Conservation (phyloP, 1,140 invertebrate genomes). For the Drosophila paulistorum region DNA sequence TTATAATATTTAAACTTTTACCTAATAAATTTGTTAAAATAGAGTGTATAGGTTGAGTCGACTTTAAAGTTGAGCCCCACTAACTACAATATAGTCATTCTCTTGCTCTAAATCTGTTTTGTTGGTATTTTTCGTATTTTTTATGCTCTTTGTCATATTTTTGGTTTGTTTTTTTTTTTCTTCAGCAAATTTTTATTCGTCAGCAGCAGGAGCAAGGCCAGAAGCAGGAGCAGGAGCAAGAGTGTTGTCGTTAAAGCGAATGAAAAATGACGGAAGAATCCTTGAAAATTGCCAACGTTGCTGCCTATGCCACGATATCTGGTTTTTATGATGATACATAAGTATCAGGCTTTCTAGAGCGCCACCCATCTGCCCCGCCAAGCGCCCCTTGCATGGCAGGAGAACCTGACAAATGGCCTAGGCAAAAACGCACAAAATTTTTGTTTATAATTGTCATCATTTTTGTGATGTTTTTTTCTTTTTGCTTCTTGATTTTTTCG, state of each 20-base stretch:
- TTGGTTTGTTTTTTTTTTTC: slow-evolving; percentile 9
- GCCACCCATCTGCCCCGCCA: neutral
- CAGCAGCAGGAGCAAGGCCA: slow-evolving; percentile 30
- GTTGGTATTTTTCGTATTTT: neutral
- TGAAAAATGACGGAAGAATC: slow-evolving; percentile 54
- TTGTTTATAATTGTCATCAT: slow-evolving; percentile 74
- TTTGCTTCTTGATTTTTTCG: neutral
- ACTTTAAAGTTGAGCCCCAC: neutral
- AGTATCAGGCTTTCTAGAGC: neutral
- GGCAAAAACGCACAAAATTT: slow-evolving; percentile 59
- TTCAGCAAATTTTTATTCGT: too few relatives aligned
- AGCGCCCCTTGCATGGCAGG: slow-evolving; percentile 22
- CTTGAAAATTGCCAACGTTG: slow-evolving; percentile 35
- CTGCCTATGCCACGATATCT: slow-evolving; percentile 45
- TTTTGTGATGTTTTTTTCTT: slow-evolving; percentile 15
- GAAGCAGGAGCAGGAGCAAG: too few relatives aligned
- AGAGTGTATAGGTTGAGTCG: neutral
- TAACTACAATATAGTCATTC: slow-evolving; percentile 35
- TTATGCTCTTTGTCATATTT: slow-evolving; percentile 26
- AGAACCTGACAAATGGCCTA: slow-evolving; percentile 57
- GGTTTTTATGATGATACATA: slow-evolving; percentile 64
- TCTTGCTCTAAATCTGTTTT: neutral
- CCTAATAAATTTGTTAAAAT: too few relatives aligned
- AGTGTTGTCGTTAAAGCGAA: slow-evolving; percentile 12
- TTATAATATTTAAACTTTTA: too few relatives aligned